A percentile compares a stretch with the other conserved stretches of the same genome.
Conservation (phyloP, 2,113 vertebrate genomes). For the Gnathonemus longibarbis region DNA sequence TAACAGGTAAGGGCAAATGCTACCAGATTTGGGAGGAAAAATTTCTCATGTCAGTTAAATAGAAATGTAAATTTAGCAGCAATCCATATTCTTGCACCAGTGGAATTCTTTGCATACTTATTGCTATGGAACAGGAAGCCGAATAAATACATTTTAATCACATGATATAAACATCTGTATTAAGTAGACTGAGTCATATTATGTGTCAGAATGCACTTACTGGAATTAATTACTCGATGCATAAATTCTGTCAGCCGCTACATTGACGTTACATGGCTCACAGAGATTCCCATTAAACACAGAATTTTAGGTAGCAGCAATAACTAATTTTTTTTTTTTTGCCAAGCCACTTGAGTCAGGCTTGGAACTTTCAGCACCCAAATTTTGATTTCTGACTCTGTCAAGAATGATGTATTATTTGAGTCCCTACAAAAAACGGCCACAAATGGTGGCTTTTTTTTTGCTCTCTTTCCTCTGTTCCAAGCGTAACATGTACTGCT, state of each 20-base stretch:
- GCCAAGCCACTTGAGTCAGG: not conserved
- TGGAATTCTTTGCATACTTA: not conserved
- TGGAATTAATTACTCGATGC: conserved; percentile 24
- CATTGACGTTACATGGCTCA: not conserved
- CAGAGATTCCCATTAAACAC: conserved; percentile 2
- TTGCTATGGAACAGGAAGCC: not conserved
- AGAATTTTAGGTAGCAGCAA: not conserved
- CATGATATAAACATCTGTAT: conserved; percentile 19
- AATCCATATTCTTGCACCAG: not conserved
- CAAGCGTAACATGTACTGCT: not conserved
- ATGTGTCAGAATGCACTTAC: conserved; percentile 21
- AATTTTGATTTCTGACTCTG: not conserved
- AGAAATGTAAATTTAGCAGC: not conserved
- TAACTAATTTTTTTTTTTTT: not conserved
- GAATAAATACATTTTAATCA: conserved; percentile 12
- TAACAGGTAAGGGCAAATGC: not conserved
- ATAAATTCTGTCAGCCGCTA: not conserved
- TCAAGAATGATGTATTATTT: not conserved
- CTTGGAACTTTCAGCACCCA: not conserved
- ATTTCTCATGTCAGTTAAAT: not conserved
- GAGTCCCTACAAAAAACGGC: not conserved
- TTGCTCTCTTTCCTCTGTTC: not conserved
- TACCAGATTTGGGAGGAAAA: not conserved
- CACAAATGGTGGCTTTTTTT: not conserved
- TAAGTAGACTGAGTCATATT: conserved; percentile 19